Base-by-base conservation (phyloP, 1,140 invertebrate species). In the Pogonomyrmex californicus region DNA sequence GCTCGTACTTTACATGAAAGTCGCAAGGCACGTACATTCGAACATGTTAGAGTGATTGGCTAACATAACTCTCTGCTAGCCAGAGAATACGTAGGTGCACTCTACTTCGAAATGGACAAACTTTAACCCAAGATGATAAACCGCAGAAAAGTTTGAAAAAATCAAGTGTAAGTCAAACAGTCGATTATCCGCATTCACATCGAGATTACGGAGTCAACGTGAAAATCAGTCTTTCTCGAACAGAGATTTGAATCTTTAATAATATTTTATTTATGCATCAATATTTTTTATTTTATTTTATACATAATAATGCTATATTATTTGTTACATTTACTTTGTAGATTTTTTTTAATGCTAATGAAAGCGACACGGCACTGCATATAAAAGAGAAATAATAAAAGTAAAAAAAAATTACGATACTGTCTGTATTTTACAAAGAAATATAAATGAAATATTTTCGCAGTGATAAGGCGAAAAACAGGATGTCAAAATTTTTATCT, bases 21-120 rank as follows among this genome's bases (percentile, higher is more conserved):
- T 78, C 87, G 9, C 9, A 23, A 49, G n/a, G 78, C 86, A 89
- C 78, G 79, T 85, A 71, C 23, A 4, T 41, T 30, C 9, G n/a
- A 17, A 33, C 6, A 71, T 66, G 49, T 47, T 66, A 54, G 41
- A 44, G 30, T 60, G 76, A 88, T 83, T 87, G 77, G 36, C 36
- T 63, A 78, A 81, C 65, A 66, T 87, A 87, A 71, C 30, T 23
- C 23, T 23, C 33, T 23, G 6, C 0, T 30, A 38, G 30, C 7
- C 17, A 0, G 2, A 44, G 0, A n/a, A n/a, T 62, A 62, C 12
- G 36, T 10, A 14, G 10, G 12, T 23, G 0, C 23, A 0, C 30
- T 81, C 44, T 30, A 23, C 10, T 47, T 63, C 14, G 1, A 66
- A 63, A 41, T 23, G 38, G n/a, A 36, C 23, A 51, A 73, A 54